These are phyloP conservation scores for Halcyon chelicuti DNA, from an alignment of 2,797 vertebrate species.

Conservation along the genomic window DNA sequence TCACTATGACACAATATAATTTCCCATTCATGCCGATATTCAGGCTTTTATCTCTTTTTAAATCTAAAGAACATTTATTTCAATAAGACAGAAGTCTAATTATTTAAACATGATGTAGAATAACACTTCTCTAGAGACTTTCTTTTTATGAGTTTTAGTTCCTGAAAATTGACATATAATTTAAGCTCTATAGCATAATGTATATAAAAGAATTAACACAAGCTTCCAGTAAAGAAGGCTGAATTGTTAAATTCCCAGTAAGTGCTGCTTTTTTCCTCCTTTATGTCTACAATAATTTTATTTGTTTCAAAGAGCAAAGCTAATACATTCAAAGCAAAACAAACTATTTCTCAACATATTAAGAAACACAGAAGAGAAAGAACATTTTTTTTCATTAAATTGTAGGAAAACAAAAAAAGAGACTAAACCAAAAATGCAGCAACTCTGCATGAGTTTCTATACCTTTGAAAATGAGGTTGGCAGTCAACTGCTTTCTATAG, in stretches of 20 bases:
- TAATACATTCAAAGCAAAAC: neutral
- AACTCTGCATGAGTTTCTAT: neutral
- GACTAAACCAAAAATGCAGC: neutral
- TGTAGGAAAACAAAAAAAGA: neutral
- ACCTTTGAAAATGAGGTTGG: neutral
- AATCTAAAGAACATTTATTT: constrained; percentile 72
- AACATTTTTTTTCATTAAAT: neutral
- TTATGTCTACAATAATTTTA: neutral
- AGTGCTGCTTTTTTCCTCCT: constrained; percentile 40
- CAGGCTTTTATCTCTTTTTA: constrained; percentile 74
- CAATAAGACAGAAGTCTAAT: constrained; percentile 79
- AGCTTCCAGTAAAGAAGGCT: constrained; percentile 57
- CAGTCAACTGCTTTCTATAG: neutral
- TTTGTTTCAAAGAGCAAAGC: constrained; percentile 26
- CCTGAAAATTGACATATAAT: constrained; percentile 50
- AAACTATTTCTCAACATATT: neutral
- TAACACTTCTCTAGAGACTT: constrained; percentile 67
- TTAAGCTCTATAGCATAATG: constrained; percentile 64
- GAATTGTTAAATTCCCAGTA: constrained; percentile 41
- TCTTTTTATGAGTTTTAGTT: constrained; percentile 62
- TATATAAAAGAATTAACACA: constrained; percentile 54
- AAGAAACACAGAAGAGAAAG: neutral
- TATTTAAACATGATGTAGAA: constrained; percentile 81
- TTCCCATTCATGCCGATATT: constrained; percentile 84
- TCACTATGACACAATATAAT: constrained; percentile 77